phyloP scores from a whole-genome alignment of 37 sponge, comb jelly and placozoan species.

The Petrosia ficiformis region DNA sequence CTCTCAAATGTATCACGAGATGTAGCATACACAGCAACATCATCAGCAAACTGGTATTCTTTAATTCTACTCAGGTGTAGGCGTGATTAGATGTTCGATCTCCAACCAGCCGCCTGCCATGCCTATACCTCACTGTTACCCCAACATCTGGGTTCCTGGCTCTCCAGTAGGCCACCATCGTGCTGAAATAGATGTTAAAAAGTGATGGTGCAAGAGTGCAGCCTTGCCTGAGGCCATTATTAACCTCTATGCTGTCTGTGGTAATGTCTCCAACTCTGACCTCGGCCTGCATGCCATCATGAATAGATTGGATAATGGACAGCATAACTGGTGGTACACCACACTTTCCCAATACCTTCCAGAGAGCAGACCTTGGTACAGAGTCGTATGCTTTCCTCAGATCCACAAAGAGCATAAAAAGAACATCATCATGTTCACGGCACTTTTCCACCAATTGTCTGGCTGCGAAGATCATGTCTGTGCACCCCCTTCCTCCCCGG shows the following conservation, averaged over 20 bases:
- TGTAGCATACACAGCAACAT: conserved; percentile 21
- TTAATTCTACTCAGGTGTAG: background rate
- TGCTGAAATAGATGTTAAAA: conserved; percentile 41
- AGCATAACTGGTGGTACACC: too few relatives aligned
- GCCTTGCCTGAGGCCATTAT: conserved; percentile 33
- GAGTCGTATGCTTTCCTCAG: too few relatives aligned
- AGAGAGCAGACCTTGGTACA: too few relatives aligned
- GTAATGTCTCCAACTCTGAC: conserved; percentile 1
- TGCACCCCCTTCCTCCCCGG: too few relatives aligned
- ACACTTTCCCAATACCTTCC: too few relatives aligned
- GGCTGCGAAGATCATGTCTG: too few relatives aligned
- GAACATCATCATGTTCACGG: too few relatives aligned
- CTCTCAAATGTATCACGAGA: conserved; percentile 5
- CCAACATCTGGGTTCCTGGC: conserved; percentile 11
- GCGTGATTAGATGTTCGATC: conserved; percentile 35
- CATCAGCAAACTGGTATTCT: conserved; percentile 38
- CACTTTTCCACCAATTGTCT: too few relatives aligned
- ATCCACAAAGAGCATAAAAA: too few relatives aligned
- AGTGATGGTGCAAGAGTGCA: conserved; percentile 25
- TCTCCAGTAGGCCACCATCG: conserved; percentile 26
- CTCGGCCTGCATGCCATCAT: too few relatives aligned
- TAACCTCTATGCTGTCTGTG: conserved; percentile 12
- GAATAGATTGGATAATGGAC: too few relatives aligned
- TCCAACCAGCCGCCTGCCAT: conserved; percentile 37
- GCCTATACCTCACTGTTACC: conserved; percentile 7